Base-by-base conservation (phyloP, 2,888 invertebrate species). In the Scaptomyza tumidula region DNA sequence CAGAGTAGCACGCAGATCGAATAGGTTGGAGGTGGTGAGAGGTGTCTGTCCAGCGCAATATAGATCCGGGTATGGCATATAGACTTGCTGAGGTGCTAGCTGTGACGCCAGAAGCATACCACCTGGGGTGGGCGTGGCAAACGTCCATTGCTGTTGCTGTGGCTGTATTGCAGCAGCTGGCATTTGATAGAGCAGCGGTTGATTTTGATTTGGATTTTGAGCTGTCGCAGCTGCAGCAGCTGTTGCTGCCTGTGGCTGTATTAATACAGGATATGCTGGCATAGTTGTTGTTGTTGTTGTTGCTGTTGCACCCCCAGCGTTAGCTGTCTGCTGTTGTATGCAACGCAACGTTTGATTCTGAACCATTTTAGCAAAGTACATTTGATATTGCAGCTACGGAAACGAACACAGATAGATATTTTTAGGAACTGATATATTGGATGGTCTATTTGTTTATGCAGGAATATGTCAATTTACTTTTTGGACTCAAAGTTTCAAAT, bases 341-440 rank as follows among this genome's bases (percentile, higher is more conserved):
- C 90, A 89, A 37, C 90, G 89, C 74, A 89, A 67, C 27, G 90
- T 88, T 71, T 91, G 91, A n/a, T 88, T 80, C 63, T 92, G 91
- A 24, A 91, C 91, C 68, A 92, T 71, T 79, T 91, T 92, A 6
- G 91, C 90, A 82, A 92, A 92, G 75, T 92, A 91, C 80, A 91
- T 88, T 77, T 92, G 92, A 62, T 92, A 91, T 75, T 92, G 92
- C 24, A 91, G 64, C 92, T 92, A 71, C 2, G 41, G 35, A n/a
- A 9, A 31, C 1, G 14, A 41, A 56, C 45, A 55, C 64, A 56
- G 44, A 68, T 68, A 59, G 70, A 61, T 41, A 14, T 45, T 52
- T 41, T 24, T 3, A 33, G 6, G 3, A 37, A 6, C 41, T 46
- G 43, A 16, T 55, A 61, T 35, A 31, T 56, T 46, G 35, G 33